Conservation (phyloP, 2,113 vertebrate species). For the Mormoops blainvillei region DNA sequence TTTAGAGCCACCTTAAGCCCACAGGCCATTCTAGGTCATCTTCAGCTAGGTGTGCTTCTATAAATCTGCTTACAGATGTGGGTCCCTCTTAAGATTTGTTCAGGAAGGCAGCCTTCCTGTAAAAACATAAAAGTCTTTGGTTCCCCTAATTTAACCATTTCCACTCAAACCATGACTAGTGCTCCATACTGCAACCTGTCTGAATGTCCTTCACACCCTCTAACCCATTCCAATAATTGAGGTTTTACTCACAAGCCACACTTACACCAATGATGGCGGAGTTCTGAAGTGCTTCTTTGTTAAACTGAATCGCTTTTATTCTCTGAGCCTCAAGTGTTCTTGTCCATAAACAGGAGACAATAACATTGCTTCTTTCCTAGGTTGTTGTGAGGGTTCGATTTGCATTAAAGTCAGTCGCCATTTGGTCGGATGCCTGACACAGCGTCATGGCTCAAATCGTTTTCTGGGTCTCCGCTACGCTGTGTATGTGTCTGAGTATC, state of each 20-base stretch:
- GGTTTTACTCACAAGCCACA: background rate
- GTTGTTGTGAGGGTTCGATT: background rate
- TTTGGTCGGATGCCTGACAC: background rate
- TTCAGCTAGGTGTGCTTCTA: background rate
- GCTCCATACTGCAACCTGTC: background rate
- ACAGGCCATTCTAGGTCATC: background rate
- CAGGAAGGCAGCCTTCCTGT: background rate
- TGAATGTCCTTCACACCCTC: background rate
- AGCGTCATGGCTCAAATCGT: accelerated
- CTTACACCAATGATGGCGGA: background rate
- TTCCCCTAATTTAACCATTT: background rate
- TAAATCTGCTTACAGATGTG: background rate
- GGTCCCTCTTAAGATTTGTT: background rate
- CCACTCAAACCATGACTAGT: background rate
- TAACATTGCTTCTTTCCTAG: no score
- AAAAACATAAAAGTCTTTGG: background rate
- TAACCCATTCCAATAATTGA: background rate
- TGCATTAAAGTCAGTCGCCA: background rate
- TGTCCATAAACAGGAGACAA: background rate
- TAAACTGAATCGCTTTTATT: background rate
- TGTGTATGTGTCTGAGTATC: accelerated
- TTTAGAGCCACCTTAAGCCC: background rate
- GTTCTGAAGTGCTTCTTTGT: background rate
- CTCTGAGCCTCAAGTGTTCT: background rate
- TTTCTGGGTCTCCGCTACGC: background rate